Evolutionary conservation across 2,113 vertebrate genomes (phyloP).

Genomic region (Sprattus sprattus): DNA sequence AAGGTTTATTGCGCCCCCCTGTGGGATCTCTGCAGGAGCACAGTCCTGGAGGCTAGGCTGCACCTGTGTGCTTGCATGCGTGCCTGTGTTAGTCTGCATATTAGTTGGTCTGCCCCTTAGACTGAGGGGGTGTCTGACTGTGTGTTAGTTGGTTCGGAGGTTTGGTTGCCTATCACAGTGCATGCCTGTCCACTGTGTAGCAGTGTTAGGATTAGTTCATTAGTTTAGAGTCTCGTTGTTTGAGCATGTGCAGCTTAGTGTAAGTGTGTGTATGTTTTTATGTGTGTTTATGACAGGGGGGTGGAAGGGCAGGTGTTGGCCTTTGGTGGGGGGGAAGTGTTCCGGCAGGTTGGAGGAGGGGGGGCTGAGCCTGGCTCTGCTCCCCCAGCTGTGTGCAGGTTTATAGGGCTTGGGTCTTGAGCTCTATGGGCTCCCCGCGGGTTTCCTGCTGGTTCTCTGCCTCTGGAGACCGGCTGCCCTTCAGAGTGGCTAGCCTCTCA

Average conservation of each 20-base stretch:
- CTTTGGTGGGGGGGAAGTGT: conserved; percentile 9
- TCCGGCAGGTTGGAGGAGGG: conserved; percentile 37
- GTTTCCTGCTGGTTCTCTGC: conserved; percentile 75
- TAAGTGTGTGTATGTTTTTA: conserved; percentile 26
- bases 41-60: conserved; percentile 5
- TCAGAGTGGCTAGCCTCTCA: conserved; percentile 87
- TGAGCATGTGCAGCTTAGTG: conserved; percentile 44
- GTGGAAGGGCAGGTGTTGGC: neutral
- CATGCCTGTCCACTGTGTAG: conserved; percentile 30
- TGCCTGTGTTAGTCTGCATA: conserved; percentile 26
- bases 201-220: neutral
- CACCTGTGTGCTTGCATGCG: neutral
- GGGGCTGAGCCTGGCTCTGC: conserved; percentile 53
- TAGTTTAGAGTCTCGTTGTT: conserved; percentile 37
- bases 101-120: conserved; percentile 10
- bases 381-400: conserved; percentile 54
- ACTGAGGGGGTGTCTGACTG: neutral
- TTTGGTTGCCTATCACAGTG: neutral
- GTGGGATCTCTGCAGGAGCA: neutral
- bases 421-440: conserved; percentile 82
- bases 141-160: conserved; percentile 14
- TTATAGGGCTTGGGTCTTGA: conserved; percentile 90
- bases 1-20: neutral
- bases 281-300: conserved; percentile 15
- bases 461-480: conserved; percentile 77